These are phyloP conservation scores for Phalacrocorax carbo DNA, from an alignment of 2,113 vertebrate species.

Conservation along the genomic window DNA sequence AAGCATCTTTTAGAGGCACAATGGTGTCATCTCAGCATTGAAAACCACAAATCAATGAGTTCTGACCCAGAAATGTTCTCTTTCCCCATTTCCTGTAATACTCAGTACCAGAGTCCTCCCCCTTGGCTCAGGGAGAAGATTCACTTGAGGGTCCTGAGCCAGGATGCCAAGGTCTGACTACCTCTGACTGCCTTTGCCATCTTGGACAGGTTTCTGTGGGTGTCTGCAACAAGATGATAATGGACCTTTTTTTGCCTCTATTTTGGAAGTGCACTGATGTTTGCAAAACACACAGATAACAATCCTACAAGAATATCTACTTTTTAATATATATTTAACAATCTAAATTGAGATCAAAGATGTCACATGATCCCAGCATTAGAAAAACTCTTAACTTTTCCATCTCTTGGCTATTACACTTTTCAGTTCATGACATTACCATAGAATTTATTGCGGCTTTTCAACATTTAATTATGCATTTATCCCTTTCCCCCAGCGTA, in stretches of 20 bases:
- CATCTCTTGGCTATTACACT: neutral
- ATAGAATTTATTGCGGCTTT: neutral
- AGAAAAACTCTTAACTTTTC: neutral
- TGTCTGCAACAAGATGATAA: neutral
- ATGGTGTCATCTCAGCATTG: no score
- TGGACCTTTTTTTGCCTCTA: neutral
- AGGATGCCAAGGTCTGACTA: neutral
- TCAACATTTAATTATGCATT: neutral
- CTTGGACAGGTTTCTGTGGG: neutral
- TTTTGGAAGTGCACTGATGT: neutral
- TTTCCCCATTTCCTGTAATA: neutral
- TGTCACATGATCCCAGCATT: neutral
- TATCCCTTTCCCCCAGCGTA: neutral
- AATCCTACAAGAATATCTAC: neutral
- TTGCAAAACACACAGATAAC: neutral
- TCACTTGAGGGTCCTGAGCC: neutral
- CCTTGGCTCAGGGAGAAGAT: neutral
- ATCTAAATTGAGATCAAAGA: neutral
- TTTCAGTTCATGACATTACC: neutral
- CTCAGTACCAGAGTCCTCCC: no score
- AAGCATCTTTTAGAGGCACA: neutral
- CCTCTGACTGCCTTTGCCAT: neutral
- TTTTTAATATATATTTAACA: neutral
- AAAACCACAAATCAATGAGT: neutral
- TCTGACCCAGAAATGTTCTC: neutral